Conservation (phyloP, 2,113 vertebrate species). For the Suncus etruscus region DNA sequence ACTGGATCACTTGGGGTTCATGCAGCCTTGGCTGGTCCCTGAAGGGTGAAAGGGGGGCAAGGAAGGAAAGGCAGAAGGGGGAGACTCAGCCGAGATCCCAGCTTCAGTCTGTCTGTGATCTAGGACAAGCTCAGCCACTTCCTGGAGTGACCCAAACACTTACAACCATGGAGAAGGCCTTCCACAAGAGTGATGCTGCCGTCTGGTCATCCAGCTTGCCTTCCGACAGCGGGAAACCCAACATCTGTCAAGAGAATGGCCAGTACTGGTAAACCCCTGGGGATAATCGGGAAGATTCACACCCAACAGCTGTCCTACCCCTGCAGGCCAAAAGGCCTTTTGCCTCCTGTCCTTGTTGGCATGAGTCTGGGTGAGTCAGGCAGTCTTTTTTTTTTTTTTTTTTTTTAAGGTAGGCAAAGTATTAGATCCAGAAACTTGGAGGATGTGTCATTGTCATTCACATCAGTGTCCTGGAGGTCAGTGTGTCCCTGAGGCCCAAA, state of each 20-base stretch:
- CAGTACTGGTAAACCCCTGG: background rate
- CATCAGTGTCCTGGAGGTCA: background rate
- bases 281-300: background rate
- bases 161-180: background rate
- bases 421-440: background rate
- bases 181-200: constrained; percentile 29
- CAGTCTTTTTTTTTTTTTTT: background rate
- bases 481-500: too few relatives aligned
- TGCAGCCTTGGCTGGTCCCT: too few relatives aligned
- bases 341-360: background rate
- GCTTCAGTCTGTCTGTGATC: too few relatives aligned
- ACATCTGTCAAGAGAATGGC: constrained; percentile 39
- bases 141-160: background rate
- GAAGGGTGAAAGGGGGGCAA: too few relatives aligned
- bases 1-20: too few relatives aligned
- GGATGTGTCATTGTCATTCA: background rate
- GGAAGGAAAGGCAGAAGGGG: background rate
- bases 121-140: background rate
- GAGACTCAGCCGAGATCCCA: background rate
- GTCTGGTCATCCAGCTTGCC: constrained; percentile 63
- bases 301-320: background rate
- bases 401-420: background rate
- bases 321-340: too few relatives aligned
- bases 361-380: background rate
- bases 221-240: constrained; percentile 60